Percentiles rank a stretch among this genome's conserved stretches.
phyloP scores from a whole-genome alignment of 1,140 invertebrate genomes.

The Atta colombica region DNA sequence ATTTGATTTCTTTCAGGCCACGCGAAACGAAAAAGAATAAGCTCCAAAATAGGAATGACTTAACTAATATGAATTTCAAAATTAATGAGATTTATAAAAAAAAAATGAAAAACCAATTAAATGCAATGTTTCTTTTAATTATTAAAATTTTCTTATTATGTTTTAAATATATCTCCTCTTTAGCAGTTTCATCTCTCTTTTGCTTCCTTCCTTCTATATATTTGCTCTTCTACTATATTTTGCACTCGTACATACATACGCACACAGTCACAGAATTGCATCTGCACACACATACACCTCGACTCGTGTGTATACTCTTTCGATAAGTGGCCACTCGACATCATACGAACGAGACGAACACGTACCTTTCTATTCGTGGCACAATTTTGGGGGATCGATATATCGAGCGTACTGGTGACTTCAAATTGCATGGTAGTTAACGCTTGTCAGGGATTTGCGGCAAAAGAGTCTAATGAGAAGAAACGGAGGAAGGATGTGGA shows the following conservation, averaged over 20 bases:
- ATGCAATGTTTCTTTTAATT: not conserved
- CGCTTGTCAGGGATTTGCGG: conserved; percentile 65
- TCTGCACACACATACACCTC: conserved; percentile 70
- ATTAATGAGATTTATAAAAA: not conserved
- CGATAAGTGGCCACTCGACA: conserved; percentile 78
- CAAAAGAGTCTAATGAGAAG: conserved; percentile 50
- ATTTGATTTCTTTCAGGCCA: not conserved
- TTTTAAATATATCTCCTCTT: not conserved
- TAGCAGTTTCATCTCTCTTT: not conserved
- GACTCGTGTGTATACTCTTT: conserved; percentile 78
- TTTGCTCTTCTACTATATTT: not conserved
- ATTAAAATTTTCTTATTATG: not conserved
- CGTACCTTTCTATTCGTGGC: conserved; percentile 81
- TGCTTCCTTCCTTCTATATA: not conserved
- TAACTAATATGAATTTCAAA: not conserved
- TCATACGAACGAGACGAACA: conserved; percentile 69
- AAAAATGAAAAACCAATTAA: not conserved
- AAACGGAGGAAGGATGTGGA: not conserved
- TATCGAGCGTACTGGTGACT: conserved; percentile 78
- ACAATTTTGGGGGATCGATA: conserved; percentile 85
- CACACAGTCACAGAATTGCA: not conserved
- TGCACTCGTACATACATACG: not conserved
- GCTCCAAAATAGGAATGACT: not conserved
- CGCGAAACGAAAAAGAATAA: not conserved
- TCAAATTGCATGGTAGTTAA: conserved; percentile 82